These are phyloP conservation scores for Amorpha juglandis DNA, from an alignment of 2,888 invertebrate genomes.

Conservation along the genomic window DNA sequence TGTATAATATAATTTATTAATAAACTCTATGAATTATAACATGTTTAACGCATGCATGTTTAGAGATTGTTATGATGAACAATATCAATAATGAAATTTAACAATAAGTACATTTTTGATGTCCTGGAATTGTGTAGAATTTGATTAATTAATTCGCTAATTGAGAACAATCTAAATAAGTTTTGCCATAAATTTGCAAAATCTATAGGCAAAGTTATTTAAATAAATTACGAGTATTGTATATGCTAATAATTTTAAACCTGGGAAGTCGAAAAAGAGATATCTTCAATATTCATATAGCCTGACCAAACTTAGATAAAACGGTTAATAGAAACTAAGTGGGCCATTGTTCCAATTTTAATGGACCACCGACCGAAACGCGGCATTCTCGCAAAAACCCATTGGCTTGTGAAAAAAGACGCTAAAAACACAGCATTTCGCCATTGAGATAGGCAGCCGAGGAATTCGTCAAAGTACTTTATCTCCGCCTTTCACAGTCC, in stretches of 20 bases:
- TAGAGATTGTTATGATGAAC: no score
- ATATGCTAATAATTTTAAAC: background rate
- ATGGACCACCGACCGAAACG: slow-evolving; percentile 78
- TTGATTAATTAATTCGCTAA: no score
- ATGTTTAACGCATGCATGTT: no score
- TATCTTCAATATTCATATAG: slow-evolving; percentile 46
- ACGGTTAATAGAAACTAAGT: slow-evolving; percentile 74
- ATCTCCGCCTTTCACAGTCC: slow-evolving; percentile 79
- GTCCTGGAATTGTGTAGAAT: no score
- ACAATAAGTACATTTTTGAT: no score
- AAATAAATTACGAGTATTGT: no score
- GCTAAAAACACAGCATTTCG: slow-evolving; percentile 71
- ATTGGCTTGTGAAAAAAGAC: slow-evolving; percentile 69
- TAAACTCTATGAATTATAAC: no score
- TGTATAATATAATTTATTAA: no score
- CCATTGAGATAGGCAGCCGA: slow-evolving; percentile 70
- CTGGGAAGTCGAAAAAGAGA: background rate
- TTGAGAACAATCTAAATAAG: no score
- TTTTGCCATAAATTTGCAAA: no score
- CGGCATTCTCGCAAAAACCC: slow-evolving; percentile 73
- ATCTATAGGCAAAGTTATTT: no score
- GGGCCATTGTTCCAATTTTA: slow-evolving; percentile 77
- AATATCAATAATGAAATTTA: no score
- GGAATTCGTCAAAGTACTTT: slow-evolving; percentile 80
- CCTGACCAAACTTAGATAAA: slow-evolving; percentile 79